Evolutionary conservation across 2,888 invertebrate species (phyloP).

Genomic region (Pilophorus perplexus): DNA sequence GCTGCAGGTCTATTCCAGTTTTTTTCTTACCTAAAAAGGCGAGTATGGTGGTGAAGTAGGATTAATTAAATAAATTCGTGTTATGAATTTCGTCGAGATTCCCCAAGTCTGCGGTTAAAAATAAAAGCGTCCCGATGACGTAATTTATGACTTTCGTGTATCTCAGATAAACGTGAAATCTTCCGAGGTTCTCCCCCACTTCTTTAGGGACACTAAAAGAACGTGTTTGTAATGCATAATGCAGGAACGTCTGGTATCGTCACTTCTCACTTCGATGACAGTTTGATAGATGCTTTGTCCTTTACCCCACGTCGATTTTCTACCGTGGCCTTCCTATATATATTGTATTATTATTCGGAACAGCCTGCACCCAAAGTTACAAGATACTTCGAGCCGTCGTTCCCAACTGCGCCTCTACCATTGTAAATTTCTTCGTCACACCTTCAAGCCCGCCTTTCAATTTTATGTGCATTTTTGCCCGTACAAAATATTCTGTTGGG

Average conservation of each 20-base stretch:
- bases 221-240: slow-evolving; percentile 37
- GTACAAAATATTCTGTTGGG: too few species aligned
- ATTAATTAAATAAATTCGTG: too few species aligned
- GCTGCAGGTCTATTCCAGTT: background rate
- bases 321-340: slow-evolving; percentile 25
- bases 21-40: background rate
- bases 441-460: too few species aligned
- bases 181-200: background rate
- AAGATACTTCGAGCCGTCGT: slow-evolving; percentile 26
- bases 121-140: too few species aligned
- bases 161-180: background rate
- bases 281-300: slow-evolving; percentile 36
- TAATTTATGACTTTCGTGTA: background rate
- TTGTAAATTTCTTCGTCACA: slow-evolving; percentile 24
- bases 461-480: too few species aligned
- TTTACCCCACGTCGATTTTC: background rate
- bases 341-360: slow-evolving; percentile 37
- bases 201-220: slow-evolving; percentile 19
- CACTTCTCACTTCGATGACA: slow-evolving; percentile 36
- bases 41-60: background rate
- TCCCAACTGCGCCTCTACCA: slow-evolving; percentile 10
- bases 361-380: slow-evolving; percentile 16
- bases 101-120: too few species aligned
- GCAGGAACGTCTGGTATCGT: slow-evolving; percentile 35
- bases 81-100: too few species aligned